phyloP scores from a whole-genome alignment of 2,888 invertebrate species.

The Chrysina gloriosa region DNA sequence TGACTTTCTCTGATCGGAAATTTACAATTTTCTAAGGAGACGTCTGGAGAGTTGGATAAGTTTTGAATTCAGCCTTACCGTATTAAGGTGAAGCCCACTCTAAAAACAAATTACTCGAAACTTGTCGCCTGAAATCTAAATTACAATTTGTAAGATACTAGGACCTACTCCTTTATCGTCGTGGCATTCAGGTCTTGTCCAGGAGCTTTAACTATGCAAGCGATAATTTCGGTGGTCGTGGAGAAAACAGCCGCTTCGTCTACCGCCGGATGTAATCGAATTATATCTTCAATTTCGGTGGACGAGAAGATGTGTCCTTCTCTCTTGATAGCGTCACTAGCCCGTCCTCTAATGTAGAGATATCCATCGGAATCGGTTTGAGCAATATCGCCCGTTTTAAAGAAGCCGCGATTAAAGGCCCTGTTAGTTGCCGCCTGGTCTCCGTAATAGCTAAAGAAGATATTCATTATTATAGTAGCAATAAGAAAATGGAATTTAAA shows the following conservation, averaged over 20 bases:
- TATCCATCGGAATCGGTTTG: constrained; percentile 56
- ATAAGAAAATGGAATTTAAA: neutral
- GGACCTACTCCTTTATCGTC: constrained; percentile 48
- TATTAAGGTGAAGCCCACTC: too few species aligned
- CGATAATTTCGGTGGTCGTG: constrained; percentile 52
- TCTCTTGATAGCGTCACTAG: constrained; percentile 53
- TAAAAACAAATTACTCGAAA: too few species aligned
- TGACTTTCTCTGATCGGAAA: too few species aligned
- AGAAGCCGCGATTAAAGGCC: constrained; percentile 53
- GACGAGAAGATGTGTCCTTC: constrained; percentile 49
- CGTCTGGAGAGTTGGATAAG: too few species aligned
- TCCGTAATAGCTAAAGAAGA: constrained; percentile 55
- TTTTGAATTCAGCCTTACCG: too few species aligned
- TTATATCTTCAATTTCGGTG: constrained; percentile 54
- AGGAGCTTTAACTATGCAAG: constrained; percentile 51
- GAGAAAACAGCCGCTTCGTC: constrained; percentile 53
- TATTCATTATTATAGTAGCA: too few species aligned
- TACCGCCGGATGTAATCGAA: constrained; percentile 54
- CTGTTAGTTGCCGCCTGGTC: constrained; percentile 49
- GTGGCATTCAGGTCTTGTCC: constrained; percentile 47
- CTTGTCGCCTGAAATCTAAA: neutral
- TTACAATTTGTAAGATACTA: constrained; percentile 10
- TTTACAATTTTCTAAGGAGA: too few species aligned
- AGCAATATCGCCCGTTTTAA: constrained; percentile 59
- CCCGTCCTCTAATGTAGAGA: constrained; percentile 56